Evolutionary conservation across 2,888 invertebrate genomes (phyloP).

Genomic region (Volucella inanis): DNA sequence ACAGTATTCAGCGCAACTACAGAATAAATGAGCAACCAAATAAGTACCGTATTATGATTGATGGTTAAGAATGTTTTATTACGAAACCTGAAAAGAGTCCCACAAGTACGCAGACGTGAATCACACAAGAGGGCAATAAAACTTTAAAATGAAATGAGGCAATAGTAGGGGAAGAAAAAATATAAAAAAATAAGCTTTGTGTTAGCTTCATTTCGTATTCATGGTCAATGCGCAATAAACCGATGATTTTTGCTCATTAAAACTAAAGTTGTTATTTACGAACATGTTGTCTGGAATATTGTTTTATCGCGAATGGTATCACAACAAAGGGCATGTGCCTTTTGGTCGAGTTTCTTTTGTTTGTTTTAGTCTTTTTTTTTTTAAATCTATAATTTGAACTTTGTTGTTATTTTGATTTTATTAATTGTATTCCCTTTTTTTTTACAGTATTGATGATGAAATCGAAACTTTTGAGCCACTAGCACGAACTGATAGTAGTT

Average conservation of each 20-base stretch:
- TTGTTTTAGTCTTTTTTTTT: background rate
- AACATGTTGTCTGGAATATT: slow-evolving; percentile 13
- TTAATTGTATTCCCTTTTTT: background rate
- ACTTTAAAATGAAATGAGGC: slow-evolving; percentile 28
- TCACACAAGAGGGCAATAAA: slow-evolving; percentile 34
- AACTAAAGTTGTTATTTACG: slow-evolving; percentile 21
- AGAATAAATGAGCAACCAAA: slow-evolving; percentile 57
- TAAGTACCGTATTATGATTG: slow-evolving; percentile 62
- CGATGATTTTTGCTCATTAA: slow-evolving; percentile 19
- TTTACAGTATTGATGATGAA: slow-evolving; percentile 59
- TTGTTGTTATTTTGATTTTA: too few species aligned
- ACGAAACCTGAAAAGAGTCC: slow-evolving; percentile 29
- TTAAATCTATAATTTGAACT: background rate
- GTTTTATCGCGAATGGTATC: background rate
- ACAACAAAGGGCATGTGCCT: slow-evolving; percentile 9
- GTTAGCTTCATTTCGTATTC: slow-evolving; percentile 50
- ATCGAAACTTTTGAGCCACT: slow-evolving; percentile 41
- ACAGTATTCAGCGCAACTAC: slow-evolving; percentile 7
- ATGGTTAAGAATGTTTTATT: slow-evolving; percentile 51
- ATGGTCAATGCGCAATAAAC: slow-evolving; percentile 42
- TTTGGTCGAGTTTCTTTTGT: background rate
- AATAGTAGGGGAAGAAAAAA: slow-evolving; percentile 3
- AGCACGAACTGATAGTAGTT: slow-evolving; percentile 29
- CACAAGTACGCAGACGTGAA: slow-evolving; percentile 9
- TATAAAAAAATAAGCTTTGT: slow-evolving; percentile 14